Evolutionary conservation across 2,888 invertebrate genomes (phyloP), one percentile per base, ranked within the genome.

Genomic region (Melanargia galathea): DNA sequence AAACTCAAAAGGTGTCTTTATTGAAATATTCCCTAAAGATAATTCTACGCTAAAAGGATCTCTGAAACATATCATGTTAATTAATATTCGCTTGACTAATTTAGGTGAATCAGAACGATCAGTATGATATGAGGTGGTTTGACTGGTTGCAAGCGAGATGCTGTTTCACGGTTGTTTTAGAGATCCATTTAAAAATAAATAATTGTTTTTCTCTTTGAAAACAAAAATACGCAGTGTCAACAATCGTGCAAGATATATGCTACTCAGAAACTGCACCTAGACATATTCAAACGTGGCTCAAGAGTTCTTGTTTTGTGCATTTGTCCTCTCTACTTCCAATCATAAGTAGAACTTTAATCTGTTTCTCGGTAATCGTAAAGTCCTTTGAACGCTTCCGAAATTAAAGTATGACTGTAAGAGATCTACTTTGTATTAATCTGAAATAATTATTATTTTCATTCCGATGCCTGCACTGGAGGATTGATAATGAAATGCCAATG

Each of bases 401-500:
- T 40, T 60, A 45, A 60, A 22, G 56, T 56, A 8, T 64, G 64
- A 64, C 64, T 60, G 48, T 60, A 35, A 54, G 52, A 64, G 60
- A 46, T 46, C 46, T 38, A 43, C 35, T 64, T 46, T 18, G 46
- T 35, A 45, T 59, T 55, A 56, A 64, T 52, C 62, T 57, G 45
- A 55, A 65, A 56, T 62, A 62, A 63, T 64, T 60, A 63, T 64
- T 60, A 62, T 66, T 60, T 45, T 63, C 62, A 57, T 46, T 35
- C 33, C 54, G n/a, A 8, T 24, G 54, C 57, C 38, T 65, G 55
- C 33, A 60, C 46, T 60, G 51, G 57, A 62, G 57, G 24, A 54
- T 40, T 61, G 64, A 74, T 72, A 74, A 67, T 70, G 70, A 77
- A 85, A 86, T 84, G 83, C 78, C 83, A 81, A 78, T 81, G 72